phyloP scores from a whole-genome alignment of 2,888 invertebrate genomes.

The Drosophila niveifrons region DNA sequence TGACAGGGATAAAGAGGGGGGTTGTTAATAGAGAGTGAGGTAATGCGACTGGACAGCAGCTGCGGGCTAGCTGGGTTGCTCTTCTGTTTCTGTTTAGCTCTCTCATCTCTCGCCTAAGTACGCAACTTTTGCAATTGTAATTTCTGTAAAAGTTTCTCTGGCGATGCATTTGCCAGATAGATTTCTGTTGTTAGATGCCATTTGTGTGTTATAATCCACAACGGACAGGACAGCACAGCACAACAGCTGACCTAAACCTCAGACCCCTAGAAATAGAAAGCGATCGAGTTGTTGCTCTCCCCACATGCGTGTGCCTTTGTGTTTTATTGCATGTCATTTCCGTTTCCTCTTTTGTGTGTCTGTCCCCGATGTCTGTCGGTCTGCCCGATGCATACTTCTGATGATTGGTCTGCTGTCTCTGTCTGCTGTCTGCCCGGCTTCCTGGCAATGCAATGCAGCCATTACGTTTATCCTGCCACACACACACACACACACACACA shows the following conservation, averaged over 20 bases:
- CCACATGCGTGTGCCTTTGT: slow-evolving; percentile 74
- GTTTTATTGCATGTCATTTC: slow-evolving; percentile 85
- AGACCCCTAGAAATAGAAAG: neutral
- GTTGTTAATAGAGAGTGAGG: neutral
- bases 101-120: slow-evolving; percentile 25
- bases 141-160: slow-evolving; percentile 72
- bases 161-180: slow-evolving; percentile 73
- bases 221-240: slow-evolving; percentile 16
- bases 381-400: slow-evolving; percentile 59
- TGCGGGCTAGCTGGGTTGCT: slow-evolving; percentile 39
- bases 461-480: slow-evolving; percentile 70
- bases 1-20: neutral
- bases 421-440: slow-evolving; percentile 66
- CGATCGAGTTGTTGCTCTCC: slow-evolving; percentile 16
- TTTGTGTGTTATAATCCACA: slow-evolving; percentile 75
- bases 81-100: slow-evolving; percentile 2
- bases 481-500: slow-evolving; percentile 34
- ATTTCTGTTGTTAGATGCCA: slow-evolving; percentile 77
- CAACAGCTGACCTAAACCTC: slow-evolving; percentile 23
- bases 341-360: slow-evolving; percentile 72
- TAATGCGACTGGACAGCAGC: slow-evolving; percentile 34
- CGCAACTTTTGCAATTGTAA: slow-evolving; percentile 78
- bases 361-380: slow-evolving; percentile 23
- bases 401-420: slow-evolving; percentile 75
- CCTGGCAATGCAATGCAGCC: slow-evolving; percentile 72